Conservation (phyloP, 2,113 vertebrate species). For the Hippolais icterina region DNA sequence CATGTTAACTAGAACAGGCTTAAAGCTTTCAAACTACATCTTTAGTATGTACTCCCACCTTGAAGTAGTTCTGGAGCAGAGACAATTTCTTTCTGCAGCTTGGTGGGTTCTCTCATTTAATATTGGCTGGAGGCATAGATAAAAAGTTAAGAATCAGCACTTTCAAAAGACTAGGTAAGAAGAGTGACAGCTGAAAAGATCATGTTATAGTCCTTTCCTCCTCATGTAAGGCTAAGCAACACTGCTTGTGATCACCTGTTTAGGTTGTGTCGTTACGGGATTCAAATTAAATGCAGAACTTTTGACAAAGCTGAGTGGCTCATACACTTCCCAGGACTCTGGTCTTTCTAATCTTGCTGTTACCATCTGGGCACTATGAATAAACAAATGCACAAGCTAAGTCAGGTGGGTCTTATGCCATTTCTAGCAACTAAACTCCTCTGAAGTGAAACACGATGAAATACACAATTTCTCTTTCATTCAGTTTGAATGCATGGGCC, state of each 20-base stretch:
- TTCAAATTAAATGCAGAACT: neutral
- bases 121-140: neutral
- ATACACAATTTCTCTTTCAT: neutral
- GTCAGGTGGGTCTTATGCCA: neutral
- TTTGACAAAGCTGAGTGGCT: neutral
- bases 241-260: neutral
- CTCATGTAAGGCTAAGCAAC: neutral
- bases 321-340: neutral
- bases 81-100: neutral
- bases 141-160: neutral
- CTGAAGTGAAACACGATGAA: neutral
- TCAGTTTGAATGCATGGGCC: neutral
- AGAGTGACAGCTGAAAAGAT: neutral
- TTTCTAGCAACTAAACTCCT: neutral
- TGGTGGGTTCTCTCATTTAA: neutral
- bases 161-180: neutral
- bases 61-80: neutral
- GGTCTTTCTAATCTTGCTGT: neutral
- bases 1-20: neutral
- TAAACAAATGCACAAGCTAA: neutral
- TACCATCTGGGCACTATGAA: neutral
- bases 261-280: neutral
- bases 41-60: neutral
- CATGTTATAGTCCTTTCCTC: neutral
- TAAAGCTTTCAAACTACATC: neutral